Evolutionary conservation across 2,888 invertebrate species (phyloP).

Genomic region (Amphipyra berbera): DNA sequence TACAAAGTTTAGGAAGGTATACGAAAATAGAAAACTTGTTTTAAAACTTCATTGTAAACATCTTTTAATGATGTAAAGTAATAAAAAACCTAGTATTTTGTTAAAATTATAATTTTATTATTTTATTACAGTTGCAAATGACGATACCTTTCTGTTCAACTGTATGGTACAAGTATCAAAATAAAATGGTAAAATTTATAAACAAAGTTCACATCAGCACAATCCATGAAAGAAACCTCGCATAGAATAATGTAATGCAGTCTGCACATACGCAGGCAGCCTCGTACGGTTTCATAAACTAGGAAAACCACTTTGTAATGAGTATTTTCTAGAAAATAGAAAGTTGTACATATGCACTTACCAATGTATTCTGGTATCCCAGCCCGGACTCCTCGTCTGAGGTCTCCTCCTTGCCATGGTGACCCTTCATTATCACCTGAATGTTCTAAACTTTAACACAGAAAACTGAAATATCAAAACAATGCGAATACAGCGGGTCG

Average conservation of each 20-base stretch:
- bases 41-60: no score
- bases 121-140: constrained; percentile 2
- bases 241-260: constrained; percentile 21
- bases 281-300: constrained; percentile 40
- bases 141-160: neutral
- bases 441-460: constrained; percentile 67
- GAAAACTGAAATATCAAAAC: constrained; percentile 77
- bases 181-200: constrained; percentile 41
- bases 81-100: neutral
- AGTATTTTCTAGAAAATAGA: constrained; percentile 76
- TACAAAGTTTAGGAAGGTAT: no score
- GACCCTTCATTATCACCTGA: constrained; percentile 77
- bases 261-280: constrained; percentile 16
- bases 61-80: neutral
- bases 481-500: constrained; percentile 63
- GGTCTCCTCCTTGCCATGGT: constrained; percentile 79
- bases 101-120: neutral
- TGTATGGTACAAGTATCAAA: constrained; percentile 35
- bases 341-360: constrained; percentile 83
- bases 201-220: constrained; percentile 35
- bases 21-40: no score
- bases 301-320: constrained; percentile 46
- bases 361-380: constrained; percentile 93
- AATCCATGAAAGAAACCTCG: constrained; percentile 36
- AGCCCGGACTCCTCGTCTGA: constrained; percentile 91